Conservation (phyloP, 2,113 vertebrate genomes). For the Anas platyrhynchos region DNA sequence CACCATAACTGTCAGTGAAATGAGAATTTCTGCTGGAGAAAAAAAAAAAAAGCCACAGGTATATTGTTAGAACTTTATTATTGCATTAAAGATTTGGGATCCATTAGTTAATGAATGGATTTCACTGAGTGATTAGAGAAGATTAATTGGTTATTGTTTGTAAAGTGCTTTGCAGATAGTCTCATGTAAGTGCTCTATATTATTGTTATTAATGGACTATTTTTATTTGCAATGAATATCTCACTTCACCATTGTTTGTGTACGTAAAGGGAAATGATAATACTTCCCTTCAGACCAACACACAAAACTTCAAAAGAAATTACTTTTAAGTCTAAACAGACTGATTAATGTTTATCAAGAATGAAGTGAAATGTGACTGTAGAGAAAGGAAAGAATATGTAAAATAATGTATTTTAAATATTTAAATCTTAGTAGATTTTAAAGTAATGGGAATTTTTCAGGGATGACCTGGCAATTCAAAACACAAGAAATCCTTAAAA, state of each 20-base stretch:
- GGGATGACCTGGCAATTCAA: background rate
- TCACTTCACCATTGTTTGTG: background rate
- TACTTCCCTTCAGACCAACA: constrained; percentile 5
- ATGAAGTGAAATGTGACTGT: background rate
- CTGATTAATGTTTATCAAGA: background rate
- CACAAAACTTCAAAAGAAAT: constrained; percentile 30
- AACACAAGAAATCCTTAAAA: background rate
- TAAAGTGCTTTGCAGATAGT: constrained; percentile 40
- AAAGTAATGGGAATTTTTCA: background rate
- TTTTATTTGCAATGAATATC: constrained; percentile 30
- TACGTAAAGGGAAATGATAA: constrained; percentile 6
- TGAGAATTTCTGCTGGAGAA: background rate
- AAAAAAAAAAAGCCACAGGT: background rate
- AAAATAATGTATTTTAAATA: background rate
- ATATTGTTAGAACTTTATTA: background rate
- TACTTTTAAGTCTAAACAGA: background rate
- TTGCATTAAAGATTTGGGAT: background rate
- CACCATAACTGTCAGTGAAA: background rate
- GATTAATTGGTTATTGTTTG: constrained; percentile 53
- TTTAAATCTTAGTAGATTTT: background rate
- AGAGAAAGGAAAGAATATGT: background rate
- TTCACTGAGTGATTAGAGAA: background rate
- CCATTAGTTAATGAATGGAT: constrained; percentile 47
- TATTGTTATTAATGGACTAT: constrained; percentile 42
- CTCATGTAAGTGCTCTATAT: constrained; percentile 9